Conservation (phyloP, 92 coral and sea anemone genomes). For the Epizoanthus illoricatus region DNA sequence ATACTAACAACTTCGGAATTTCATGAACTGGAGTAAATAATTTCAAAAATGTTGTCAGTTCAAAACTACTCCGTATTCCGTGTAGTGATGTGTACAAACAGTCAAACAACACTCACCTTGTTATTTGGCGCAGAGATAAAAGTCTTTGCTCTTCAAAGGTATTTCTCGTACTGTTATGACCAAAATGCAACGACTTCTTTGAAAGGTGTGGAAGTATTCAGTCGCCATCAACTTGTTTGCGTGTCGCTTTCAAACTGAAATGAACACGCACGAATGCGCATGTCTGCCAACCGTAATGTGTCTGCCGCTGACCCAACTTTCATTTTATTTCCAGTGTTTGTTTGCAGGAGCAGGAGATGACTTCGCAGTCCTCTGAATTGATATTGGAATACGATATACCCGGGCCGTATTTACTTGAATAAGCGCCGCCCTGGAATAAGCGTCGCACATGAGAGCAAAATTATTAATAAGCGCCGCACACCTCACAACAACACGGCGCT, state of each 20-base stretch:
- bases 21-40: not conserved
- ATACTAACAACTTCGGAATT: not conserved
- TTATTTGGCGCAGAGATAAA: not conserved
- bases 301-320: not conserved
- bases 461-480: too few relatives aligned
- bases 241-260: not conserved
- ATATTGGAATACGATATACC: too few relatives aligned
- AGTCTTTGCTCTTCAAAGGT: not conserved
- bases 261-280: not conserved
- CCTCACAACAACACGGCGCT: too few relatives aligned
- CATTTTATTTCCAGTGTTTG: not conserved
- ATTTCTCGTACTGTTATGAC: not conserved
- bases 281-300: not conserved
- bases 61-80: too few relatives aligned
- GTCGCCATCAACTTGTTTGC: conserved; percentile 21
- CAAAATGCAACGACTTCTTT: conserved; percentile 6
- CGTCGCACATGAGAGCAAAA: too few relatives aligned
- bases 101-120: not conserved
- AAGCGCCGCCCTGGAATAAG: too few relatives aligned
- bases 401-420: too few relatives aligned
- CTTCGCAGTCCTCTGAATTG: too few relatives aligned
- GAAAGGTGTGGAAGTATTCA: not conserved
- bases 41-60: not conserved
- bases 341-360: too few relatives aligned
- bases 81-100: too few relatives aligned